Base-by-base conservation (phyloP, 2,888 invertebrate genomes). In the Cyclophora albipunctata region DNA sequence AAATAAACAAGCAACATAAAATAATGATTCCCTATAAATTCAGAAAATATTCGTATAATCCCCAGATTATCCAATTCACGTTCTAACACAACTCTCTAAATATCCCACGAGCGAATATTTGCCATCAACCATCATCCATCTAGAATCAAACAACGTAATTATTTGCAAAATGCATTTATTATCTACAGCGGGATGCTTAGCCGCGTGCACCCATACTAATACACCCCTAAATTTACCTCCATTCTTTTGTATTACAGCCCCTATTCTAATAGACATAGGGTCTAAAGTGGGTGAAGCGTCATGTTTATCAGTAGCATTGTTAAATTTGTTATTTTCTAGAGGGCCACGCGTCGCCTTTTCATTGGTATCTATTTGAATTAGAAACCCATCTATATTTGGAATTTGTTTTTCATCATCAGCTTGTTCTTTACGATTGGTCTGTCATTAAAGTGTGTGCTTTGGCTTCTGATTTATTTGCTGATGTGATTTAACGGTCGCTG, bases 91-190 rank as follows among this genome's bases (percentile, higher is more conserved):
- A 5, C 4, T 4, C 4, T 37, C 37, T 5, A 37, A 35, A 45
- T 77, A 73, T 85, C 85, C 84, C 84, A 84, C 83, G 83, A 73
- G 71, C 67, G 70, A 70, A 73, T 84, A 73, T 86, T 83, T 84
- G 70, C 78, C 64, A 68, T 66, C 79, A 71, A 84, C 86, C 86
- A 84, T 84, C 84, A 85, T 84, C 85, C 80, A 70, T 84, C 82
- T 76, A 81, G 84, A 83, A 85, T 85, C 85, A 85, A 87, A 85
- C 77, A 86, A 81, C 74, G 84, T 81, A 82, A 84, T 84, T 86
- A 87, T 86, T 87, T 86, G 85, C 79, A 74, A 73, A 85, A 85
- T 83, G 82, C 78, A 85, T 87, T 85, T 85, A 81, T 81, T 84
- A 81, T 84, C 82, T 76, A 78, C 71, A 69, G 76, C 75, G 75